phyloP scores from a whole-genome alignment of 2,888 invertebrate species.

The Volucella inflata region DNA sequence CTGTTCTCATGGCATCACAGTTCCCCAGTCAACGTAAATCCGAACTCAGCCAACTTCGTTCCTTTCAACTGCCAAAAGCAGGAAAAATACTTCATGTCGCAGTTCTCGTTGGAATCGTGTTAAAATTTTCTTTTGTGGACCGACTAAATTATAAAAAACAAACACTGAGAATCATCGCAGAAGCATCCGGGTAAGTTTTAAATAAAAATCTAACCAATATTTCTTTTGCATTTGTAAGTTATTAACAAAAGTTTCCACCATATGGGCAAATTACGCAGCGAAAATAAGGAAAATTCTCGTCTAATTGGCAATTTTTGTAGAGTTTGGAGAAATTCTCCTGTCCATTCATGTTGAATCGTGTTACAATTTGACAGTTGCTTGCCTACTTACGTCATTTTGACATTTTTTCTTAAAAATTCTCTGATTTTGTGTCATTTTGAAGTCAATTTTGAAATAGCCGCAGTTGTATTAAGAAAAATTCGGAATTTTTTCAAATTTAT shows the following conservation, averaged over 20 bases:
- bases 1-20: constrained; percentile 44
- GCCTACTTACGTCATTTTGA: constrained; percentile 58
- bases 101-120: constrained; percentile 79
- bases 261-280: constrained; percentile 40
- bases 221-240: constrained; percentile 46
- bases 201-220: not conserved
- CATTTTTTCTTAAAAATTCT: not conserved
- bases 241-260: not conserved
- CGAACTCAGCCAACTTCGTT: constrained; percentile 53
- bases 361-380: constrained; percentile 51
- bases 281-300: constrained; percentile 9
- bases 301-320: constrained; percentile 35
- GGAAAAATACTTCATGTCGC: constrained; percentile 74
- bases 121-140: constrained; percentile 75
- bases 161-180: constrained; percentile 72
- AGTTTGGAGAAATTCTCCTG: constrained; percentile 47
- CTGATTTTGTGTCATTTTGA: not conserved
- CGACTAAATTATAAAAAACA: constrained; percentile 68
- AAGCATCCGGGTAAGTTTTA: constrained; percentile 73
- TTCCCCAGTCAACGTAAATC: not conserved
- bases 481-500: too few relatives aligned
- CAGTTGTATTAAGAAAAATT: too few relatives aligned
- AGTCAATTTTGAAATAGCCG: too few relatives aligned
- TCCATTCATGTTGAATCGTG: constrained; percentile 63
- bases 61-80: constrained; percentile 56